Evolutionary conservation across 2,888 invertebrate genomes (phyloP), one percentile per base, ranked within the genome.

Genomic region (Isoperla grammatica): DNA sequence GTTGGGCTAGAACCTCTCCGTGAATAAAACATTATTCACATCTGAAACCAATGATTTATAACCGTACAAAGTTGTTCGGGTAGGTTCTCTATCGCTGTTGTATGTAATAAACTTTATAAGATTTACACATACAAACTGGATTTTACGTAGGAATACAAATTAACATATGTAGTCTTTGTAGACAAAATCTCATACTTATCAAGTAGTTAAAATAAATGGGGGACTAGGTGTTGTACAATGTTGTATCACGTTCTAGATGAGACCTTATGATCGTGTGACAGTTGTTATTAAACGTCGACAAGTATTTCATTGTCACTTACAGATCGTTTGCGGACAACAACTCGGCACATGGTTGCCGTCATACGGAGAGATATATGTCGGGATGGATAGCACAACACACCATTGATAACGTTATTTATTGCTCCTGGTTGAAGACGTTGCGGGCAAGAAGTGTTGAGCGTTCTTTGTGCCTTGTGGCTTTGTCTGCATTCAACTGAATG

Each of bases 271-370:
- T 15, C 49, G 22, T 29, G 3, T 53, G 53, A 53, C 53, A 53
- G 53, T 2, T 20, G 39, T 37, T 53, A 39, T 53, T 39, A 53
- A 53, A 20, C 53, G 53, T 4, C 39, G 15, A 53, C 53, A 53
- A 17, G 17, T 37, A 19, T 53, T 53, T 17, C 53, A 53, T 53
- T 53, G 53, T 53, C 53, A 53, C 39, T 53, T 53, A 53, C 53
- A 37, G 53, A 53, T 53, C 37, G 53, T 20, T 37, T 20, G 15
- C 19, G 53, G 15, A 53, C 53, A 53, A 53, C 35, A 37, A 17
- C 53, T 12, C 39, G 53, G 35, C 37, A 39, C 53, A 39, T 37
- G 15, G 13, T 15, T 9, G n/a, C 15, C 49, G 35, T 29, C 23
- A 29, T 15, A 45, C 45, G 12, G 13, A 2, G 13, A 45, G 46